Evolutionary conservation across 1,140 invertebrate genomes (phyloP).

Genomic region (Microplitis mediator): DNA sequence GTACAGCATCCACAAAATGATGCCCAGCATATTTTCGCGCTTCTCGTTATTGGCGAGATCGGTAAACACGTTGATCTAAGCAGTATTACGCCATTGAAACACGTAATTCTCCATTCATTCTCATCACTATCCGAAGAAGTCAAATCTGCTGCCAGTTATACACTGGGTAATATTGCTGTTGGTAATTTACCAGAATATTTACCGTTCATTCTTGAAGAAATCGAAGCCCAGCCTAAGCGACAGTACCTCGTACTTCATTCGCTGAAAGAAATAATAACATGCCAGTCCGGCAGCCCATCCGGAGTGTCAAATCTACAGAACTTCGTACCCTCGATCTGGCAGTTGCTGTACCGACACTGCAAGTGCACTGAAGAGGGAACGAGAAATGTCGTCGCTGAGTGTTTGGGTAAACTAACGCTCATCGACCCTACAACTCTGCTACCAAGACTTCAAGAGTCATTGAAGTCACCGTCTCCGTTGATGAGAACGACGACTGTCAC

Average conservation of each 20-base stretch:
- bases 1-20: constrained; percentile 77
- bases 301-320: constrained; percentile 81
- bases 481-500: constrained; percentile 97
- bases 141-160: constrained; percentile 96
- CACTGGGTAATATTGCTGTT: constrained; percentile 91
- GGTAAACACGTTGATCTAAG: constrained; percentile 91
- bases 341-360: constrained; percentile 88
- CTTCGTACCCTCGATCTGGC: constrained; percentile 89
- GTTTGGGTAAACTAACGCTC: constrained; percentile 95
- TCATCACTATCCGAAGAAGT: constrained; percentile 82
- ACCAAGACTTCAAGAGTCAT: constrained; percentile 78
- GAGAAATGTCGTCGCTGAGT: constrained; percentile 97
- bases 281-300: constrained; percentile 77
- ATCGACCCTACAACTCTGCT: constrained; percentile 86
- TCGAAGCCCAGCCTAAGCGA: constrained; percentile 88
- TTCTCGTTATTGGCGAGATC: constrained; percentile 95
- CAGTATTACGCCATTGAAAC: constrained; percentile 73
- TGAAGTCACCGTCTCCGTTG: constrained; percentile 80
- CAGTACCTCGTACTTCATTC: constrained; percentile 97
- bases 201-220: constrained; percentile 93
- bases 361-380: constrained; percentile 97
- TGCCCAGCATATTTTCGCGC: constrained; percentile 87
- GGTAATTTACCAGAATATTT: constrained; percentile 94
- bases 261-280: constrained; percentile 94
- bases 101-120: constrained; percentile 79